A percentile compares a stretch with the other conserved stretches of the same genome.
These are phyloP conservation scores for Gouania willdenowi DNA, from an alignment of 2,797 vertebrate genomes.

Conservation along the genomic window DNA sequence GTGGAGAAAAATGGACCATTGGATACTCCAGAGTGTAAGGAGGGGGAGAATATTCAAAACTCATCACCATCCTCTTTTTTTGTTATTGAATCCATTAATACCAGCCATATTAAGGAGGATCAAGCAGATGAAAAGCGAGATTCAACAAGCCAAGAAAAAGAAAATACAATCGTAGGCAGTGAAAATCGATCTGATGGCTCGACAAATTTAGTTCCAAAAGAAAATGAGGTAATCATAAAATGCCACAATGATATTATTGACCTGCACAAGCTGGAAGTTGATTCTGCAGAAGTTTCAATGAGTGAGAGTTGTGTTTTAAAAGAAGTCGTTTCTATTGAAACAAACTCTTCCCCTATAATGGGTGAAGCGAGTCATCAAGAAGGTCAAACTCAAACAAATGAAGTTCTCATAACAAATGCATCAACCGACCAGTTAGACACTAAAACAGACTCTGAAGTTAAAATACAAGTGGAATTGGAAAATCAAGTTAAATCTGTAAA, in stretches of 20 bases:
- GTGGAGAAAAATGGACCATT: constrained; percentile 3
- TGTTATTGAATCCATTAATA: constrained; percentile 11
- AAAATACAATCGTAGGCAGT: neutral
- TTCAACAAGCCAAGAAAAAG: constrained; percentile 1
- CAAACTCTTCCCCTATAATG: constrained; percentile 10
- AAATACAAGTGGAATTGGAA: constrained; percentile 39
- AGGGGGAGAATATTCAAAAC: constrained; percentile 4
- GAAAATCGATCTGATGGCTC: constrained; percentile 11
- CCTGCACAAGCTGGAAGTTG: neutral
- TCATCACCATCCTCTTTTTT: neutral
- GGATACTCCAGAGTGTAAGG: constrained; percentile 3
- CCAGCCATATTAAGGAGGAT: neutral
- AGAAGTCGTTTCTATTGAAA: too few relatives aligned
- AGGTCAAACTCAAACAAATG: constrained; percentile 4
- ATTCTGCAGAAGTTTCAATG: constrained; percentile 8
- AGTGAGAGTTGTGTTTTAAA: constrained; percentile 4
- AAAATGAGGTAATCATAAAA: constrained; percentile 12
- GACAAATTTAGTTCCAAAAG: constrained; percentile 13
- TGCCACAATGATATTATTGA: constrained; percentile 6
- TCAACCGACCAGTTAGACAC: constrained; percentile 7
- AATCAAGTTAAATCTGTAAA: constrained; percentile 23
- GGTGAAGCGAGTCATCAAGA: constrained; percentile 11
- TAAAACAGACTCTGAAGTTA: constrained; percentile 42
- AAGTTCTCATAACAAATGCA: constrained; percentile 1
- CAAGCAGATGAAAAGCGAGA: constrained; percentile 4